These are phyloP conservation scores for Odontophorus gujanensis DNA, from an alignment of 2,113 vertebrate species.

Conservation along the genomic window DNA sequence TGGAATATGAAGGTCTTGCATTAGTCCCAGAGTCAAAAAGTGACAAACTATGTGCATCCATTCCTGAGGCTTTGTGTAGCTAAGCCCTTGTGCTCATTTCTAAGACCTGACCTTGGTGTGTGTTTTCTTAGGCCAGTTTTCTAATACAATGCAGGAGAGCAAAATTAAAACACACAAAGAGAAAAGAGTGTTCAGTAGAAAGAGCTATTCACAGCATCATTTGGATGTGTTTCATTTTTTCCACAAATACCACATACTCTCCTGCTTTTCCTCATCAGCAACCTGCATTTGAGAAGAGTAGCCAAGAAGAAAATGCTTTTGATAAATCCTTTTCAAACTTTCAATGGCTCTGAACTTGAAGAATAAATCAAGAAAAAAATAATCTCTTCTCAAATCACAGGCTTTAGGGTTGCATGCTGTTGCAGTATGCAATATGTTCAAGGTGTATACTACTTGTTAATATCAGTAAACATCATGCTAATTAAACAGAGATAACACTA, in stretches of 20 bases:
- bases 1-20: not conserved
- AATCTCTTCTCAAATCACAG: not conserved
- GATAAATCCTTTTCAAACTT: constrained; percentile 22
- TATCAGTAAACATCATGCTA: not conserved
- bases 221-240: not conserved
- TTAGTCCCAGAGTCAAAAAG: not conserved
- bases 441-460: not conserved
- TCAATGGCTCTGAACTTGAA: not conserved
- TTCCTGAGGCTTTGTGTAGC: not conserved
- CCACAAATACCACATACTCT: not conserved
- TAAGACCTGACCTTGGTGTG: not conserved
- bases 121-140: not conserved
- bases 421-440: not conserved
- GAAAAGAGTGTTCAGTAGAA: not conserved
- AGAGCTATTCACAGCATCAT: not conserved
- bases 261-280: not conserved
- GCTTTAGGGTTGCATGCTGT: not conserved
- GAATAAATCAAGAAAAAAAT: not conserved
- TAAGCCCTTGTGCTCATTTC: not conserved
- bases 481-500: not conserved
- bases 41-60: rapidly evolving
- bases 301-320: not conserved
- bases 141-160: constrained; percentile 1
- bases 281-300: not conserved
- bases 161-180: not conserved